A percentile compares a stretch with the other conserved stretches of the same genome.
These are phyloP conservation scores for Lepus europaeus DNA, from an alignment of 2,113 vertebrate genomes.

Conservation along the genomic window DNA sequence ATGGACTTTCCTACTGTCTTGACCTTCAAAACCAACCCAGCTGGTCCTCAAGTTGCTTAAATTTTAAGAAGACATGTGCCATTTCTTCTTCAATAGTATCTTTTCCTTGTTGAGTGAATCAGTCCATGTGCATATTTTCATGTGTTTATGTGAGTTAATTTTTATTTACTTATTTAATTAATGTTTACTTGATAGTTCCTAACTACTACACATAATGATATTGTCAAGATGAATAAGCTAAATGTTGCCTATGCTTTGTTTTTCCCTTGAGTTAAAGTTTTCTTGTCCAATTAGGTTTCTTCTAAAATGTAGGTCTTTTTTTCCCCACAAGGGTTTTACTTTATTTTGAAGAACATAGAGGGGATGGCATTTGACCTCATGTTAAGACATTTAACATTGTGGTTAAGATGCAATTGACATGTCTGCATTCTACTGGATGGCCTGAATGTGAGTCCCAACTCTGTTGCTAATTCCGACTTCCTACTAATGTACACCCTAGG, in stretches of 20 bases:
- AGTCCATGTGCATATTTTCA: neutral
- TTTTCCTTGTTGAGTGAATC: neutral
- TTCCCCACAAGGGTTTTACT: neutral
- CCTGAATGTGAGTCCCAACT: too few relatives aligned
- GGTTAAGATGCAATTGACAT: too few relatives aligned
- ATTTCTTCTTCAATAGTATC: neutral
- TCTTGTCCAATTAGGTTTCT: neutral
- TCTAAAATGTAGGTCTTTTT: neutral
- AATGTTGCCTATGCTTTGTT: neutral
- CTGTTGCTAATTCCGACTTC: too few relatives aligned
- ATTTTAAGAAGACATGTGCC: rapidly evolving
- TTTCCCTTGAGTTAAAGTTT: conserved; percentile 6
- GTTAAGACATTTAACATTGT: too few relatives aligned
- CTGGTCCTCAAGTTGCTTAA: neutral
- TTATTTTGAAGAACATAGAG: neutral
- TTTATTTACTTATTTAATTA: neutral
- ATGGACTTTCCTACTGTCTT: too few relatives aligned
- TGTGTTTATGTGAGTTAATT: neutral
- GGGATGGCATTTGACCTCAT: too few relatives aligned
- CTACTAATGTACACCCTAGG: too few relatives aligned
- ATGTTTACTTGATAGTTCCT: neutral
- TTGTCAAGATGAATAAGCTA: neutral
- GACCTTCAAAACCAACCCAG: too few relatives aligned
- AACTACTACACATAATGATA: neutral
- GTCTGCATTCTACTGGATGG: too few relatives aligned